Evolutionary conservation across 1,140 invertebrate species (phyloP).

Genomic region (Halesus radiatus): DNA sequence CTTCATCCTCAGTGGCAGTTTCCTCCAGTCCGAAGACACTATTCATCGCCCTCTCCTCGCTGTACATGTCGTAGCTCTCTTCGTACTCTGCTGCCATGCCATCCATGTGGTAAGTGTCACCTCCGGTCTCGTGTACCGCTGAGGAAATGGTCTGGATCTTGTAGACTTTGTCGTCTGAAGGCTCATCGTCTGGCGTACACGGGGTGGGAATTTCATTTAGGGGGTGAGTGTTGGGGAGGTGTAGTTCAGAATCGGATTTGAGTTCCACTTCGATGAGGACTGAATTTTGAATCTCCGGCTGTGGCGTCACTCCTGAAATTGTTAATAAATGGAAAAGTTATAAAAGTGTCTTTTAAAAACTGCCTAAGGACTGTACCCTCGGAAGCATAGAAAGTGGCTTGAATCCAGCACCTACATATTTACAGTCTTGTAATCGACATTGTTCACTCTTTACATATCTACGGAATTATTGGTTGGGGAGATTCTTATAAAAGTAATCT

Average conservation of each 20-base stretch:
- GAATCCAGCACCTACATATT: too few species aligned
- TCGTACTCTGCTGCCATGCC: background rate
- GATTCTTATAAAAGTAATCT: too few species aligned
- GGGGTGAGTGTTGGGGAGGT: background rate
- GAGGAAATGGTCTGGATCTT: slow-evolving; percentile 51
- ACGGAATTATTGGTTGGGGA: too few species aligned
- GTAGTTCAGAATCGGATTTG: slow-evolving; percentile 29
- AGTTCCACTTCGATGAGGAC: slow-evolving; percentile 41
- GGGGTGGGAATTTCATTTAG: too few species aligned
- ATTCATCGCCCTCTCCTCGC: background rate
- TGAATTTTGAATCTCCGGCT: slow-evolving; percentile 16
- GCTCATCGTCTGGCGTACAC: too few species aligned
- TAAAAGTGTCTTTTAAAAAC: too few species aligned
- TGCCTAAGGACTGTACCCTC: too few species aligned
- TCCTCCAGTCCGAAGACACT: background rate
- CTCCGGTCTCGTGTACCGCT: background rate
- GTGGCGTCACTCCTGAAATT: slow-evolving; percentile 14
- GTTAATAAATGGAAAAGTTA: too few species aligned
- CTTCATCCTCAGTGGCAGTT: slow-evolving; percentile 3
- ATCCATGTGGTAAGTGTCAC: background rate
- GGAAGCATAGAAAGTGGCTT: too few species aligned
- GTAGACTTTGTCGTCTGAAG: slow-evolving; percentile 36
- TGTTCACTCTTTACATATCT: too few species aligned
- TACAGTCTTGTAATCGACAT: too few species aligned
- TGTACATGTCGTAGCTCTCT: slow-evolving; percentile 21